phyloP scores from a whole-genome alignment of 2,113 vertebrate genomes.

The Ursus arctos region DNA sequence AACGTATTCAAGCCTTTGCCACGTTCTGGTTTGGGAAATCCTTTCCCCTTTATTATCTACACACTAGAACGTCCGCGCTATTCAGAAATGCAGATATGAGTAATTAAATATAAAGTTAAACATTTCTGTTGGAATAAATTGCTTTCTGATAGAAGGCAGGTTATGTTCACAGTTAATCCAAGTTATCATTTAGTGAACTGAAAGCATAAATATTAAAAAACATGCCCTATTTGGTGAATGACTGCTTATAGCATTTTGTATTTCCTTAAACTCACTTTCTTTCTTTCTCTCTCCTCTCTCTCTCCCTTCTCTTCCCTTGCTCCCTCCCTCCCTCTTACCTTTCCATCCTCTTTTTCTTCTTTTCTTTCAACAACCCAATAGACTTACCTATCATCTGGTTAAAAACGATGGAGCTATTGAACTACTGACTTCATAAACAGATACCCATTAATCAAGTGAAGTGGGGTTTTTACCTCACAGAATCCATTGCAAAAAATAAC shows the following conservation, averaged over 20 bases:
- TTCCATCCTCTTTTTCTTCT: not conserved
- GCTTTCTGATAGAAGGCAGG: not conserved
- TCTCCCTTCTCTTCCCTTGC: too few species aligned
- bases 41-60: not conserved
- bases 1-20: not conserved
- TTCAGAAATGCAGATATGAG: not conserved
- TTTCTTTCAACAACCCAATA: not conserved
- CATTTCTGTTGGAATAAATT: not conserved
- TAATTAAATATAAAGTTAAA: slow-evolving; percentile 17
- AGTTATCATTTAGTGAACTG: slow-evolving; percentile 10
- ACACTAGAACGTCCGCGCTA: not conserved
- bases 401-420: not conserved
- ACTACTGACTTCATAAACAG: not conserved
- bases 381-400: not conserved
- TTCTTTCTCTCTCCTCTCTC: not conserved
- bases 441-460: not conserved
- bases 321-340: not conserved
- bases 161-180: slow-evolving; percentile 16
- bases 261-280: not conserved
- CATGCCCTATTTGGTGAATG: not conserved
- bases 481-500: not conserved
- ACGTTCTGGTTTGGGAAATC: not conserved
- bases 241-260: not conserved
- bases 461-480: not conserved
- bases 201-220: not conserved